These are phyloP conservation scores for Porites evermanni DNA, from an alignment of 92 coral and sea anemone genomes.

Conservation along the genomic window DNA sequence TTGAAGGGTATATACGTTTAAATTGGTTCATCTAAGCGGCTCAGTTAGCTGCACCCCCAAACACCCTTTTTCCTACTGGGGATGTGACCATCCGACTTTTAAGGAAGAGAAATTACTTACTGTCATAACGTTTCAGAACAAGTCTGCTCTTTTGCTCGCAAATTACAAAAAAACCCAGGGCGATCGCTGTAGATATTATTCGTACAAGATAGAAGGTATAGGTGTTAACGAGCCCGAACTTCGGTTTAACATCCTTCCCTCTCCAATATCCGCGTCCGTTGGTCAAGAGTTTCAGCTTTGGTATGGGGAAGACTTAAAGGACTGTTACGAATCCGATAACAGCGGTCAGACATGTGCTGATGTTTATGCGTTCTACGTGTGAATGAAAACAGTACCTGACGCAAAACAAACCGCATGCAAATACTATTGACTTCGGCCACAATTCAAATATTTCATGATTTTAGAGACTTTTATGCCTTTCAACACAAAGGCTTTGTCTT, in stretches of 20 bases:
- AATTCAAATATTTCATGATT: too few species aligned
- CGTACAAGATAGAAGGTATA: not conserved
- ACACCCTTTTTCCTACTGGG: not conserved
- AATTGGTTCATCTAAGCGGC: not conserved
- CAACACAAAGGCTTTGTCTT: too few species aligned
- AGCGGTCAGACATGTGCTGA: too few species aligned
- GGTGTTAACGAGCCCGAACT: not conserved
- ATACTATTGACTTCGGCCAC: too few species aligned
- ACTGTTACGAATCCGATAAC: too few species aligned
- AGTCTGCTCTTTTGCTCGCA: not conserved
- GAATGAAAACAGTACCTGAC: too few species aligned
- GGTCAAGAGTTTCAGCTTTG: conserved; percentile 4
- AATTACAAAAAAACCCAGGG: not conserved
- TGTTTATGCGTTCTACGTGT: too few species aligned
- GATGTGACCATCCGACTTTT: not conserved
- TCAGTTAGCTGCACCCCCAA: not conserved
- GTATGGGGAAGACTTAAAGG: not conserved
- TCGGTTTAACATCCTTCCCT: not conserved
- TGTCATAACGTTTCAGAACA: not conserved
- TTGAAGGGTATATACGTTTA: not conserved
- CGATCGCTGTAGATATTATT: not conserved
- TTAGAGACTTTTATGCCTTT: too few species aligned
- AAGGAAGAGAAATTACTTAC: not conserved
- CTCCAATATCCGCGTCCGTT: not conserved
- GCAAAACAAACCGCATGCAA: too few species aligned